Evolutionary conservation across 2,888 invertebrate genomes (phyloP), one percentile per base, ranked within the genome.

Genomic region (Tuberolachnus salignus): DNA sequence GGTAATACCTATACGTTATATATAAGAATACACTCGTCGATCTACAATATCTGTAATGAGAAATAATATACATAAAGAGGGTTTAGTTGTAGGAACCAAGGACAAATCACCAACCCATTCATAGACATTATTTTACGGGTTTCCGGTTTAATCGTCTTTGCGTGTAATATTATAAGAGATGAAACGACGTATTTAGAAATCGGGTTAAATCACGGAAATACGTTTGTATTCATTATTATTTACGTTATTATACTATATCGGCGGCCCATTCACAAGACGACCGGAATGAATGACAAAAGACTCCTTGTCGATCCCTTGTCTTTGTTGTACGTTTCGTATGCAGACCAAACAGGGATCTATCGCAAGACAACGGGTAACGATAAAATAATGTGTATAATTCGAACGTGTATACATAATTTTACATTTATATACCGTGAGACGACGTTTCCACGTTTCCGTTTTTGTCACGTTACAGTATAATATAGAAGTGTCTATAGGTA

Each of bases 201-300:
- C 78, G 46, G 59, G 78, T 78, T 78, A 75, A 75, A 75, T 57
- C 75, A 67, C 57, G 75, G 75, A 75, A 66, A 67, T 67, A 67
- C 46, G 19, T 66, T 26, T 66, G 34, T 34, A 34, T 34, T 4
- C 6, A 34, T 3, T 34, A 6, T 34, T 34, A 23, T 66, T 61
- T 34, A n/a, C n/a, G n/a, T n/a, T n/a, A 42, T 69, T 61, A 59
- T 49, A 21, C 14, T 11, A 49, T 66, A 55, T 34, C 21, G 21
- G 4, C 16, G 59, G 42, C 2, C n/a, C 57, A 13, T 69, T 61
- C 59, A 78, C 61, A 69, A 69, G 59, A 78, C 78, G 59, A 78
- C 78, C 69, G 69, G 78, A 78, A 69, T 61, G 59, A 59, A 69
- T 23, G 42, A 78, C 78, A 78, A 78, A 78, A 61, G 78, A 49